phyloP scores from a whole-genome alignment of 2,888 invertebrate species.

The Octonoba sinensis region DNA sequence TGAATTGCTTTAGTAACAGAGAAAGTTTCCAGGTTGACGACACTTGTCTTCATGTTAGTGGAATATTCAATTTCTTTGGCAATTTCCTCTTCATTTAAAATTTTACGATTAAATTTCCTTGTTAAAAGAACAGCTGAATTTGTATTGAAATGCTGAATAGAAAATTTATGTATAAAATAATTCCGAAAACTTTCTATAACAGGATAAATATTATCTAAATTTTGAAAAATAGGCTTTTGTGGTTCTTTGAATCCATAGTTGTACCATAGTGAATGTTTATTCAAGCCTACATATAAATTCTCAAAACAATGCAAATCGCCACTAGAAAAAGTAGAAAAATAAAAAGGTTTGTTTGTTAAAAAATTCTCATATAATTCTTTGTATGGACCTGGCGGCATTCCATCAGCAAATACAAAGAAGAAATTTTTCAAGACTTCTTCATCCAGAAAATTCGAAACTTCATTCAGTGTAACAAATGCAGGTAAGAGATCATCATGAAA shows the following conservation, averaged over 20 bases:
- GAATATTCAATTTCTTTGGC: slow-evolving; percentile 68
- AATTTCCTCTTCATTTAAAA: slow-evolving; percentile 72
- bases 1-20: slow-evolving; percentile 68
- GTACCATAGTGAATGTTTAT: slow-evolving; percentile 72
- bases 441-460: slow-evolving; percentile 62
- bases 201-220: slow-evolving; percentile 65
- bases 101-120: slow-evolving; percentile 71
- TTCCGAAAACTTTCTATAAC: slow-evolving; percentile 67
- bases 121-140: slow-evolving; percentile 69
- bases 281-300: slow-evolving; percentile 71
- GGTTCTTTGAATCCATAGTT: slow-evolving; percentile 73
- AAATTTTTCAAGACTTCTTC: slow-evolving; percentile 42
- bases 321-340: slow-evolving; percentile 37
- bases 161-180: slow-evolving; percentile 67
- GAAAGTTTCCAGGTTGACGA: slow-evolving; percentile 46
- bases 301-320: slow-evolving; percentile 70
- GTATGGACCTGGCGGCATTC: slow-evolving; percentile 68
- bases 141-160: neutral
- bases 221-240: slow-evolving; percentile 71
- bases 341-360: slow-evolving; percentile 65
- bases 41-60: slow-evolving; percentile 65
- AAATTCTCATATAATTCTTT: slow-evolving; percentile 70
- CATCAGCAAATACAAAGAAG: slow-evolving; percentile 70
- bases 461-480: slow-evolving; percentile 70
- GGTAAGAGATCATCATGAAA: slow-evolving; percentile 75